Evolutionary conservation across 2,113 vertebrate genomes (phyloP).

Genomic region (Rhinopomastus cyanomelas): DNA sequence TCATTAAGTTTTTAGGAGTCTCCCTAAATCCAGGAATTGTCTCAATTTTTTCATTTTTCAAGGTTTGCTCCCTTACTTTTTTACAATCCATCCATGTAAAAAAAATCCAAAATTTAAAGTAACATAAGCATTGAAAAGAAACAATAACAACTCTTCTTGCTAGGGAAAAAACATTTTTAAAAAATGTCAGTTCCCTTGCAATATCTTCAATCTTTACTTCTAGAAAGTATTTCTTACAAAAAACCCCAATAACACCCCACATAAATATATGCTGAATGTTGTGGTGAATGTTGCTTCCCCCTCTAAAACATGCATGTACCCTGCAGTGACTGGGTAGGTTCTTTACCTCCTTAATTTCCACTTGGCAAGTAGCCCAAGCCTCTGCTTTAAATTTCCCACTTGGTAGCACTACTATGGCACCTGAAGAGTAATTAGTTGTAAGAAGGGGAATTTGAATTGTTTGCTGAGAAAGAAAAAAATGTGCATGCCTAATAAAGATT

Average conservation of each 20-base stretch:
- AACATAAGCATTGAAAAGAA: not conserved
- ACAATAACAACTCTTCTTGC: not conserved
- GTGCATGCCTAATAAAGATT: slow-evolving; percentile 51
- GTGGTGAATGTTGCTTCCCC: slow-evolving; percentile 6
- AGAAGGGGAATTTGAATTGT: slow-evolving; percentile 62
- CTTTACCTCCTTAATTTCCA: slow-evolving; percentile 60
- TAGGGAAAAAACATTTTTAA: not conserved
- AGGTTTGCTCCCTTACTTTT: not conserved
- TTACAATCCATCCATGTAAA: not conserved
- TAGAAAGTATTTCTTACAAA: not conserved
- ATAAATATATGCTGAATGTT: not conserved
- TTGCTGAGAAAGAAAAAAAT: slow-evolving; percentile 61
- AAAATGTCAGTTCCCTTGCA: not conserved
- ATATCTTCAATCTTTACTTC: not conserved
- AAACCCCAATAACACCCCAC: not conserved
- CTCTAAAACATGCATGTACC: slow-evolving; percentile 23
- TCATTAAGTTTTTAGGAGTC: not conserved
- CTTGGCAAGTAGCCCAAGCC: slow-evolving; percentile 51
- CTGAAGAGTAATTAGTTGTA: slow-evolving; percentile 57
- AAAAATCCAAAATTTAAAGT: not conserved
- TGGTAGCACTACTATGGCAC: slow-evolving; percentile 51
- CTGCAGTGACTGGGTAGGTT: slow-evolving; percentile 37
- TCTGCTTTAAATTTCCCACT: slow-evolving; percentile 61
- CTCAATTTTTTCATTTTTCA: not conserved
- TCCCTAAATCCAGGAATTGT: not conserved